phyloP scores from a whole-genome alignment of 1,140 invertebrate species.

The Saxidomus purpurata region DNA sequence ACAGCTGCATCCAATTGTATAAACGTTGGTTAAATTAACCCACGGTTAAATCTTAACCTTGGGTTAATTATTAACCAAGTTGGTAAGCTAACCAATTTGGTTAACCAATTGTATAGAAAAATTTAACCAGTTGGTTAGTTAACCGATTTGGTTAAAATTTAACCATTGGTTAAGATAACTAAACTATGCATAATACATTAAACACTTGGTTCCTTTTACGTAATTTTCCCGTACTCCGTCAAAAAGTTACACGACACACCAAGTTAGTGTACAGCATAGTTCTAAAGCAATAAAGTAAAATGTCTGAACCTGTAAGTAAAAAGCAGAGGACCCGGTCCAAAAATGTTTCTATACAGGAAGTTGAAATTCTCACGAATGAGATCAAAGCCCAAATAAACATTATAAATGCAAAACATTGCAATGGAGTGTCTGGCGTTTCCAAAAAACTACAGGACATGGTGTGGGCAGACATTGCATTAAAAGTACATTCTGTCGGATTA shows the following conservation, averaged over 20 bases:
- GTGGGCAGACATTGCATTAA: background rate
- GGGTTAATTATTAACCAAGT: too few species aligned
- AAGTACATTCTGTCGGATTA: background rate
- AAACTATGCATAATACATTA: background rate
- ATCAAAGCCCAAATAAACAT: background rate
- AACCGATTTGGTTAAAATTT: background rate
- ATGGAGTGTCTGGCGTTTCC: background rate
- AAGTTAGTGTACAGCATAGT: background rate
- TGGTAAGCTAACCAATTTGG: too few species aligned
- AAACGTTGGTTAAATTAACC: conserved; percentile 5
- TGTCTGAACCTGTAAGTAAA: background rate
- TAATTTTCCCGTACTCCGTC: background rate
- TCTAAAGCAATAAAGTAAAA: too few species aligned
- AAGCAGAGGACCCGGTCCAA: background rate
- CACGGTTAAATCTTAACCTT: background rate
- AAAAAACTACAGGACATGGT: background rate
- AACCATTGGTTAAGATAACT: background rate
- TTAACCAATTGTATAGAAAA: background rate
- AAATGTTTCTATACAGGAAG: background rate
- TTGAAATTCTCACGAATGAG: background rate
- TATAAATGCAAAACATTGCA: background rate
- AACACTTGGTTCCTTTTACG: background rate
- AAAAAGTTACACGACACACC: background rate
- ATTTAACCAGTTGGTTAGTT: background rate
- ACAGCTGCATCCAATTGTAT: background rate